phyloP scores from a whole-genome alignment of 2,888 invertebrate genomes.

The Cyclophora punctaria region DNA sequence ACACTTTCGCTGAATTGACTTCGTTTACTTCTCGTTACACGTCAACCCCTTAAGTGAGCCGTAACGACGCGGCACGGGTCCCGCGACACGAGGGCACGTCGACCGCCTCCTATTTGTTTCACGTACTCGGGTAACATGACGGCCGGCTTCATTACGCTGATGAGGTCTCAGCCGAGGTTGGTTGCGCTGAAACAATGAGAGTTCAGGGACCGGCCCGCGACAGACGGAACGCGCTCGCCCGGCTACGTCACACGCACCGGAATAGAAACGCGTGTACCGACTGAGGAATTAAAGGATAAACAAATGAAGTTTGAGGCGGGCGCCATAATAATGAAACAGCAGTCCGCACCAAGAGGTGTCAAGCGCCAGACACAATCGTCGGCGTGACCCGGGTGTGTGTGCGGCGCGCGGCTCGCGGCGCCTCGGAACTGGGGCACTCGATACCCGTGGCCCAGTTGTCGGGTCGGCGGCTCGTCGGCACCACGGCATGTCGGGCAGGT shows the following conservation, averaged over 20 bases:
- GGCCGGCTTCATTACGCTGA: not conserved
- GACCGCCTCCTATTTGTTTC: slow-evolving; percentile 2
- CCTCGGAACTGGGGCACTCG: slow-evolving; percentile 66
- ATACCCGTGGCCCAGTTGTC: slow-evolving; percentile 68
- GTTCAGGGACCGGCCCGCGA: slow-evolving; percentile 48
- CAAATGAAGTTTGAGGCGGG: slow-evolving; percentile 64
- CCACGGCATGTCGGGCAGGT: slow-evolving; percentile 72
- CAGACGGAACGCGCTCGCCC: slow-evolving; percentile 57
- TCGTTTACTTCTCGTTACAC: slow-evolving; percentile 57
- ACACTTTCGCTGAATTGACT: slow-evolving; percentile 53
- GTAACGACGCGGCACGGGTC: slow-evolving; percentile 34
- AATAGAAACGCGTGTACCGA: slow-evolving; percentile 61
- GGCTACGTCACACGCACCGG: slow-evolving; percentile 64
- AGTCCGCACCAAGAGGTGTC: slow-evolving; percentile 68
- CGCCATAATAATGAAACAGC: slow-evolving; percentile 65
- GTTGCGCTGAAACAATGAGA: slow-evolving; percentile 50
- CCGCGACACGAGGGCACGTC: slow-evolving; percentile 1
- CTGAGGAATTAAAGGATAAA: slow-evolving; percentile 73
- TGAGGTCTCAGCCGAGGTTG: slow-evolving; percentile 27
- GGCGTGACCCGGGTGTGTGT: slow-evolving; percentile 49
- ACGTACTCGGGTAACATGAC: slow-evolving; percentile 1
- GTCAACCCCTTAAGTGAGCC: slow-evolving; percentile 16
- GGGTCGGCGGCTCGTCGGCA: slow-evolving; percentile 38
- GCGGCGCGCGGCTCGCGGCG: slow-evolving; percentile 35
- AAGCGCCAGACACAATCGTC: slow-evolving; percentile 54